phyloP scores from a whole-genome alignment of 2,888 invertebrate genomes.

The Strigamia transsilvanica region DNA sequence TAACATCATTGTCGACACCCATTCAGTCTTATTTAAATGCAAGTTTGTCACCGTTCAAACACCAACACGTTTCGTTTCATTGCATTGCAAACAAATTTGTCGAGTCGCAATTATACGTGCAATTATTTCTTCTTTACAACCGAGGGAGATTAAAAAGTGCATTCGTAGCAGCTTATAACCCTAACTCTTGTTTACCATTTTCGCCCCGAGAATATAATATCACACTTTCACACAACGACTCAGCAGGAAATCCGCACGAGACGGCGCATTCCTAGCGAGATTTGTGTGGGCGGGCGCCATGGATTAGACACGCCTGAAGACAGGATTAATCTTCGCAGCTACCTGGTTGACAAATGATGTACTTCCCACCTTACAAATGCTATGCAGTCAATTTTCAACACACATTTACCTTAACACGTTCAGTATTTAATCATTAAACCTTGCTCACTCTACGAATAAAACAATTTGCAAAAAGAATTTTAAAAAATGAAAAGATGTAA shows the following conservation, averaged over 20 bases:
- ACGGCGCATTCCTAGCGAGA: background rate
- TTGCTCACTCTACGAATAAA: background rate
- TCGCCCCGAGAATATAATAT: background rate
- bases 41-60: background rate
- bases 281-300: background rate
- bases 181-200: background rate
- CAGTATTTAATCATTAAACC: constrained; percentile 7
- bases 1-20: background rate
- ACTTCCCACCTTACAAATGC: constrained; percentile 10
- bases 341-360: constrained; percentile 15
- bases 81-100: background rate
- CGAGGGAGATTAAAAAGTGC: background rate
- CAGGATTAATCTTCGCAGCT: constrained; percentile 4
- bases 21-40: constrained; percentile 5
- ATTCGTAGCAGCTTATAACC: background rate
- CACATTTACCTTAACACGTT: background rate
- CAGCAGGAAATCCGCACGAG: background rate
- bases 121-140: background rate
- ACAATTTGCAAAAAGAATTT: too few species aligned
- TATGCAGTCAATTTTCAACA: background rate
- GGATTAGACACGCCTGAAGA: constrained; percentile 15
- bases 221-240: background rate
- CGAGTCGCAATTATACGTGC: background rate
- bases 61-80: background rate
- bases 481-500: background rate